phyloP scores from a whole-genome alignment of 37 sponge, comb jelly and placozoan species.

The Halisarca cf. caerulea region DNA sequence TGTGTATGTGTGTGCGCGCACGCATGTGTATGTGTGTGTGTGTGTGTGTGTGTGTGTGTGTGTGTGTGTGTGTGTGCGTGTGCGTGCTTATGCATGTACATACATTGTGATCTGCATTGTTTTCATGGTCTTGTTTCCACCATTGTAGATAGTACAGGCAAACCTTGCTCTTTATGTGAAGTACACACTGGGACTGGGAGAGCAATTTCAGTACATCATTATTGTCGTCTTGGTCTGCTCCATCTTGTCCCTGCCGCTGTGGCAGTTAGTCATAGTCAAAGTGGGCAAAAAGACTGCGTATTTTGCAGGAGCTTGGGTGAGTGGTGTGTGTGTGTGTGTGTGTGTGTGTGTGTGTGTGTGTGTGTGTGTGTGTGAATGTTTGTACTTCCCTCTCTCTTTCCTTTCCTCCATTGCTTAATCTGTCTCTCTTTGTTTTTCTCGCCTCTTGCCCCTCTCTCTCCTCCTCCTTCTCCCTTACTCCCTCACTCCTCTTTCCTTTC shows the following conservation, averaged over 20 bases:
- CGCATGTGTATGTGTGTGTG: too few relatives aligned
- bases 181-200: constrained; percentile 56
- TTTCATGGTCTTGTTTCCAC: neutral
- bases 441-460: too few relatives aligned
- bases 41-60: neutral
- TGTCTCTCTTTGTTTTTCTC: too few relatives aligned
- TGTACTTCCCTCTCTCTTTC: neutral
- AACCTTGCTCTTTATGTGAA: constrained; percentile 74
- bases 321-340: neutral
- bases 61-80: neutral
- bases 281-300: constrained; percentile 80
- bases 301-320: constrained; percentile 54
- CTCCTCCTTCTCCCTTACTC: too few relatives aligned
- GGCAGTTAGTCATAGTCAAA: constrained; percentile 67
- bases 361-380: neutral
- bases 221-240: constrained; percentile 47
- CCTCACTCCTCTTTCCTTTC: too few relatives aligned
- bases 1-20: too few relatives aligned
- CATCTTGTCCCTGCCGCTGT: constrained; percentile 65
- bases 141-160: constrained; percentile 65
- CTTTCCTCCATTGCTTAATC: too few relatives aligned
- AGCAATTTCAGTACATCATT: constrained; percentile 75
- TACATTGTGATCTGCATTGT: neutral
- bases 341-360: neutral
- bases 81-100: too few relatives aligned